These are phyloP conservation scores for Ramphastos sulfuratus DNA, from an alignment of 2,113 vertebrate genomes.

Conservation along the genomic window DNA sequence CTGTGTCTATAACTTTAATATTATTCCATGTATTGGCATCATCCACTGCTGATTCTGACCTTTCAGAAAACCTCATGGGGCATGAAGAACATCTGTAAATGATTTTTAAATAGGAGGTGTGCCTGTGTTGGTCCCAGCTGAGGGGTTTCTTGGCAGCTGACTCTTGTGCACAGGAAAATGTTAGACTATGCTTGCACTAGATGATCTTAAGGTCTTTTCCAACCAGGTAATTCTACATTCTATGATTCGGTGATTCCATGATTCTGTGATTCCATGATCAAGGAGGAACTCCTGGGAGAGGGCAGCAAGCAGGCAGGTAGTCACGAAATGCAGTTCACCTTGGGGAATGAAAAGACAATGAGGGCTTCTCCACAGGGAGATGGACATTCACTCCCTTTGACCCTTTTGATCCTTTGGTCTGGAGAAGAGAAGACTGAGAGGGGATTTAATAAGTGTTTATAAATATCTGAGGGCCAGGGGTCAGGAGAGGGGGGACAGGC, in stretches of 20 bases:
- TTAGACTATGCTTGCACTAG: no score
- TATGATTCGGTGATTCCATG: no score
- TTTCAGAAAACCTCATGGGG: not conserved
- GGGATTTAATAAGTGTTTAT: no score
- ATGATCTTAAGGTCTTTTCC: no score
- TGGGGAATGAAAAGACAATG: not conserved
- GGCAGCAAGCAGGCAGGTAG: not conserved
- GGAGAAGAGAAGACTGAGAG: no score
- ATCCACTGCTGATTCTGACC: not conserved
- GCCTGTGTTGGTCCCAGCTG: not conserved
- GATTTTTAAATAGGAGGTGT: not conserved
- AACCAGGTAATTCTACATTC: no score
- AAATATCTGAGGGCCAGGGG: no score
- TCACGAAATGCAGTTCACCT: not conserved
- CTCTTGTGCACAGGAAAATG: no score
- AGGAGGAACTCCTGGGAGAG: not conserved
- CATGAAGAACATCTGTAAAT: not conserved
- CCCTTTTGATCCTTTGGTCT: no score
- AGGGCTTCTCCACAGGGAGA: not conserved
- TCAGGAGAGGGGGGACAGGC: no score
- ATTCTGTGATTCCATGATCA: not conserved
- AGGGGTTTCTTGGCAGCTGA: not conserved
- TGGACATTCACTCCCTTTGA: not conserved
- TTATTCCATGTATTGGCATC: not conserved
- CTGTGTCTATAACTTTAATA: not conserved